Conservation (phyloP, 2,113 vertebrate genomes). For the Myodes glareolus region DNA sequence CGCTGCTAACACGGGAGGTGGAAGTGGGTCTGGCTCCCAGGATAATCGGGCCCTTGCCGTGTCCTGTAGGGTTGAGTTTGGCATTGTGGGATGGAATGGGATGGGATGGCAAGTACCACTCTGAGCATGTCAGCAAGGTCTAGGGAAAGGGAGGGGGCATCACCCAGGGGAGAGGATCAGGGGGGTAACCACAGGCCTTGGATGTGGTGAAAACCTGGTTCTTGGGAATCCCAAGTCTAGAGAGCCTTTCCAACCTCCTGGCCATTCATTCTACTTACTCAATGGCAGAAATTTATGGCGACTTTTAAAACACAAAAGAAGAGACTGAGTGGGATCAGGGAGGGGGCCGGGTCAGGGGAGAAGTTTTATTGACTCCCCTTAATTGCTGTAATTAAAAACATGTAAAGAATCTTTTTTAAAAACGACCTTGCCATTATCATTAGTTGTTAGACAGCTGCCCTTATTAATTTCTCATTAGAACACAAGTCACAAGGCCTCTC, state of each 20-base stretch:
- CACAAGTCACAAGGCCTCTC: conserved; percentile 76
- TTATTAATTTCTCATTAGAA: conserved; percentile 90
- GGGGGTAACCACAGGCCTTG: background rate
- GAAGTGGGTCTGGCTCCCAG: background rate
- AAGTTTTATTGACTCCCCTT: conserved; percentile 86
- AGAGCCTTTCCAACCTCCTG: background rate
- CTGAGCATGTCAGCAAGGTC: background rate
- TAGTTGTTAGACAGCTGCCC: conserved; percentile 87
- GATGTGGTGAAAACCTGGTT: background rate
- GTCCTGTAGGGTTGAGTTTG: no score
- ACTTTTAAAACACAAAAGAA: conserved; percentile 58
- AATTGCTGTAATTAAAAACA: conserved; percentile 91
- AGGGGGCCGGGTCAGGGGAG: conserved; percentile 36
- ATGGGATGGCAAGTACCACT: background rate
- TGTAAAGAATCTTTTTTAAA: conserved; percentile 87
- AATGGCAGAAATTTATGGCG: background rate
- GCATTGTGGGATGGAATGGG: background rate
- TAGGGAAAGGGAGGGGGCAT: background rate
- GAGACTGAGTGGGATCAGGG: conserved; percentile 2
- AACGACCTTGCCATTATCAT: conserved; percentile 88
- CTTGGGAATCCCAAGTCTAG: background rate
- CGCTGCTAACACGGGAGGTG: background rate
- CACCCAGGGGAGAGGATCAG: background rate
- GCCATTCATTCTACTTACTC: accelerated
- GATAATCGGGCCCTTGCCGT: accelerated